A percentile compares a stretch with the other conserved stretches of the same genome.
Evolutionary conservation across 2,888 invertebrate genomes (phyloP).

Genomic region (Meteorus cinctellus): DNA sequence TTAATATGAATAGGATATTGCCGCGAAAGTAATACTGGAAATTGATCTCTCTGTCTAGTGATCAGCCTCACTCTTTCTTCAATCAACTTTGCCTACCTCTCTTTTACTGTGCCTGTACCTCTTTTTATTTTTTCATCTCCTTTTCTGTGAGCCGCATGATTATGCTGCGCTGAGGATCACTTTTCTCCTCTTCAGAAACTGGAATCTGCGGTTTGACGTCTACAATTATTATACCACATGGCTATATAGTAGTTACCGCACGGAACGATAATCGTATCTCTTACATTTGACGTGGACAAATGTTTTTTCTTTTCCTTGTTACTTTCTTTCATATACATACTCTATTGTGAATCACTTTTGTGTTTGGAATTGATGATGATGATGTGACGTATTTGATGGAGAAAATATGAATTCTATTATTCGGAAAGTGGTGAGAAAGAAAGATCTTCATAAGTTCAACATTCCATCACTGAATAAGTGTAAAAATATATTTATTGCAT

Average conservation of each 20-base stretch:
- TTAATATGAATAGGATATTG: background rate
- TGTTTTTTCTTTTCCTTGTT: background rate
- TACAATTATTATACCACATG: background rate
- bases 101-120: background rate
- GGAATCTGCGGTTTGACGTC: conserved; percentile 32
- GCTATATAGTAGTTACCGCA: background rate
- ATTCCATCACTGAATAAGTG: no score
- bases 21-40: background rate
- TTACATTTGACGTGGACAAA: conserved; percentile 19
- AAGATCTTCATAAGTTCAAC: no score
- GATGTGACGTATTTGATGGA: no score
- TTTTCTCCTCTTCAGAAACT: conserved; percentile 19
- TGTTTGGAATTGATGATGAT: background rate
- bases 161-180: background rate
- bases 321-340: no score
- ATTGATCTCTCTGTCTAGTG: background rate
- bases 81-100: background rate
- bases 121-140: background rate
- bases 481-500: no score
- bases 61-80: background rate
- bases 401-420: no score
- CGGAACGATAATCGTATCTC: conserved; percentile 23
- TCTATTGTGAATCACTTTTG: background rate
- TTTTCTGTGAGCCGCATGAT: conserved; percentile 11
- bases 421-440: no score